phyloP scores from a whole-genome alignment of 30 jellyfish, hydroid and myxozoan species.

The Turritopsis rubra region DNA sequence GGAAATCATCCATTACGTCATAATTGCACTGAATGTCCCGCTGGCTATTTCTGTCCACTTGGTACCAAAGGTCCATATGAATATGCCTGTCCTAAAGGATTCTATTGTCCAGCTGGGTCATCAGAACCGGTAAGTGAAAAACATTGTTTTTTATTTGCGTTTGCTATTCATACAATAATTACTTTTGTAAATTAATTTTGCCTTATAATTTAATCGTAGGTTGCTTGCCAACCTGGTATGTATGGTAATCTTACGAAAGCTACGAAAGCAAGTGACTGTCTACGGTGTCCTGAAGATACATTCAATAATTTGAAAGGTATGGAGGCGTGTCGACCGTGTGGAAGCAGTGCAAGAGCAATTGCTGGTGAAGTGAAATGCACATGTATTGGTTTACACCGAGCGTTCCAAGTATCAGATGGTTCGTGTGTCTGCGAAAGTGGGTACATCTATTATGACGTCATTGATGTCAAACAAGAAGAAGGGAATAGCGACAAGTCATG shows the following conservation, averaged over 20 bases:
- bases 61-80: conserved; percentile 79
- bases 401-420: conserved; percentile 88
- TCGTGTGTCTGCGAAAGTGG: conserved; percentile 85
- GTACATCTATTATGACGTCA: conserved; percentile 67
- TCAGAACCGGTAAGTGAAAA: conserved; percentile 52
- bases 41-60: conserved; percentile 86
- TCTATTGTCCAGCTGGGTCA: conserved; percentile 82
- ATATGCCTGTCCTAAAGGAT: conserved; percentile 84
- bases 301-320: conserved; percentile 62
- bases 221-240: conserved; percentile 92
- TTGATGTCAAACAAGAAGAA: conserved; percentile 46
- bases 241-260: conserved; percentile 82
- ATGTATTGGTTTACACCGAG: conserved; percentile 80
- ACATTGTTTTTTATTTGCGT: not conserved
- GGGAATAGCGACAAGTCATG: conserved; percentile 91
- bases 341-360: conserved; percentile 89
- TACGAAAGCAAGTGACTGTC: conserved; percentile 65
- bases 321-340: conserved; percentile 93
- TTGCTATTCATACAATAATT: not conserved
- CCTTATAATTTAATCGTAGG: conserved; percentile 23
- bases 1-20: conserved; percentile 74
- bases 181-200: not conserved
- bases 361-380: conserved; percentile 55
- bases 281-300: conserved; percentile 76
- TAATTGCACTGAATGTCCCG: conserved; percentile 80